Percentiles rank a stretch among this genome's conserved stretches.
phyloP scores from a whole-genome alignment of 2,888 invertebrate species.

The Unio delphinus region DNA sequence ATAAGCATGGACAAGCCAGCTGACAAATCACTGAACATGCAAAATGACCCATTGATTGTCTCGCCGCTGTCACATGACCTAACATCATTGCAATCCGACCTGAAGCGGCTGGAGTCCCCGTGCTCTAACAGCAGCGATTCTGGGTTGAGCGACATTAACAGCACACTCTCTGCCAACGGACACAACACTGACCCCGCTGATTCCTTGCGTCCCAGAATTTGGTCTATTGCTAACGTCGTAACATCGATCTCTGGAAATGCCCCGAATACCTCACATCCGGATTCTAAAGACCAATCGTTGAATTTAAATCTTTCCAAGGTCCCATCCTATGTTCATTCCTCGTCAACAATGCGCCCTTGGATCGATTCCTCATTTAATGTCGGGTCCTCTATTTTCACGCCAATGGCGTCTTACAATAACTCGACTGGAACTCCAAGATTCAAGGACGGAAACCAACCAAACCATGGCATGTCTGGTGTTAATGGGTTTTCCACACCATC shows the following conservation, averaged over 20 bases:
- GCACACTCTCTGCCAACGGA: constrained; percentile 47
- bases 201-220: constrained; percentile 60
- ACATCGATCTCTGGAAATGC: constrained; percentile 54
- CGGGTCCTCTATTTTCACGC: constrained; percentile 29
- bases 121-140: constrained; percentile 65
- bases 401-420: constrained; percentile 31
- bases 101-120: constrained; percentile 56
- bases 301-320: constrained; percentile 37
- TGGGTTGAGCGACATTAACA: constrained; percentile 60
- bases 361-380: constrained; percentile 30
- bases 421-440: constrained; percentile 31
- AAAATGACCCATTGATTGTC: too few relatives aligned
- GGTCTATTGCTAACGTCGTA: constrained; percentile 68
- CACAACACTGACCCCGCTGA: constrained; percentile 35
- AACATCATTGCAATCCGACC: constrained; percentile 23
- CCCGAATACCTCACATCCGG: constrained; percentile 15
- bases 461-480: constrained; percentile 32
- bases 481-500: constrained; percentile 40
- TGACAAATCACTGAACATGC: too few relatives aligned
- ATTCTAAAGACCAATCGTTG: constrained; percentile 41
- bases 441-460: constrained; percentile 31
- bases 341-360: constrained; percentile 36
- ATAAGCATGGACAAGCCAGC: background rate
- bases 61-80: too few relatives aligned
- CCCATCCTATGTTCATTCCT: constrained; percentile 27